These are phyloP conservation scores for Lycopodina hypogea DNA, from an alignment of 37 sponge, comb jelly and placozoan species.

Conservation along the genomic window DNA sequence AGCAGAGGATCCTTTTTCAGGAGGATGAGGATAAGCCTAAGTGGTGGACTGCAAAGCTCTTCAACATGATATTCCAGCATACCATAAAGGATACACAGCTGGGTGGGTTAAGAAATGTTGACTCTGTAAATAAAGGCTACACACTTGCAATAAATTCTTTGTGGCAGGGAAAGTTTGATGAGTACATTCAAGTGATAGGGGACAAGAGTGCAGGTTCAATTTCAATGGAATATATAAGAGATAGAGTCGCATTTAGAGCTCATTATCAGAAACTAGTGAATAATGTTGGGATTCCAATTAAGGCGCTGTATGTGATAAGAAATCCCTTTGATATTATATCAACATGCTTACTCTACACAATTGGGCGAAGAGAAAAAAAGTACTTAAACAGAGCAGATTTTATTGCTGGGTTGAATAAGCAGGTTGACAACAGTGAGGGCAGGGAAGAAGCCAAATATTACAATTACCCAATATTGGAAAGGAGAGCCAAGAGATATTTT, in stretches of 20 bases:
- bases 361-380: no score
- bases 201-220: conserved; percentile 34
- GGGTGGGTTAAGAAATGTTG: background rate
- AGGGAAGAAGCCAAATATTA: conserved; percentile 11
- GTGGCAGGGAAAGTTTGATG: conserved; percentile 45
- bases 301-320: background rate
- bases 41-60: background rate
- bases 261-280: background rate
- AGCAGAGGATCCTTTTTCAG: background rate
- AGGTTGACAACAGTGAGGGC: background rate
- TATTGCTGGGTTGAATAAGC: no score
- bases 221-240: background rate
- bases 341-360: background rate
- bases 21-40: background rate
- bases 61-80: conserved; percentile 25
- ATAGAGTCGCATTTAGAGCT: background rate
- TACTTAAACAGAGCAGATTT: no score
- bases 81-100: background rate
- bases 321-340: conserved; percentile 5
- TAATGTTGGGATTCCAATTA: background rate
- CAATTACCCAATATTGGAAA: background rate
- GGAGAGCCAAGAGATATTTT: conserved; percentile 28
- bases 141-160: background rate
- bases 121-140: conserved; percentile 19
- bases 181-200: conserved; percentile 17